Evolutionary conservation across 2,113 vertebrate species (phyloP), one percentile per base, ranked within the genome.

Genomic region (Maccullochella peelii): DNA sequence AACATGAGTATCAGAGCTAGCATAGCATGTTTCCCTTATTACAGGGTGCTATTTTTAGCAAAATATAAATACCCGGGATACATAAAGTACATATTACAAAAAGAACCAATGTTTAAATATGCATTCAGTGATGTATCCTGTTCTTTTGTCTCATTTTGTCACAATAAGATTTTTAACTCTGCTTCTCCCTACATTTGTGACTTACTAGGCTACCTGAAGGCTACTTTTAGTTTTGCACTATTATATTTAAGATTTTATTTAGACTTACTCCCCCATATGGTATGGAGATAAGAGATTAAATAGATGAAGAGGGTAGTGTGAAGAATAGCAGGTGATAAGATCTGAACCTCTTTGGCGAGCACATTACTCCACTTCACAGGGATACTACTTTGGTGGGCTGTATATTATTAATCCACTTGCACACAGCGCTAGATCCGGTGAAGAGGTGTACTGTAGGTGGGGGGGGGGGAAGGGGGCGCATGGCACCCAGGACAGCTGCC

Each of bases 401-500:
- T 47, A n/a, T 86, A 70, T 86, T 90, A 86, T 86, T 83, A 90
- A 86, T 85, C 83, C 80, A 72, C 74, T 82, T 40, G 75, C 66
- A 12, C 75, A 78, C 63, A 50, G 55, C 47, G 40, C 63, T 74
- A 74, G 47, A 77, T 75, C 50, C 38, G 10, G 55, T 21, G 69
- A 66, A 33, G 65, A 55, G 71, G 67, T 86, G 62, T 73, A 36
- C 73, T 90, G 69, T 84, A 73, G 57, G 27, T 77, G 72, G 80
- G 54, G 80, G 54, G 62, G 78, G 77, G 81, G 40, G 61, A 54
- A 65, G 58, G 63, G 83, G 68, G 80, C 16, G 15, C 73, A 79
- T 80, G 81, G 83, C 86, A 82, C 63, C 75, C n/a, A 74, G 36
- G 67, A 77, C 86, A 91, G 90, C 91, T 91, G 88, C 84, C 91